These are phyloP conservation scores for Dicerorhinus sumatrensis DNA, from an alignment of 2,113 vertebrate species.

Conservation along the genomic window DNA sequence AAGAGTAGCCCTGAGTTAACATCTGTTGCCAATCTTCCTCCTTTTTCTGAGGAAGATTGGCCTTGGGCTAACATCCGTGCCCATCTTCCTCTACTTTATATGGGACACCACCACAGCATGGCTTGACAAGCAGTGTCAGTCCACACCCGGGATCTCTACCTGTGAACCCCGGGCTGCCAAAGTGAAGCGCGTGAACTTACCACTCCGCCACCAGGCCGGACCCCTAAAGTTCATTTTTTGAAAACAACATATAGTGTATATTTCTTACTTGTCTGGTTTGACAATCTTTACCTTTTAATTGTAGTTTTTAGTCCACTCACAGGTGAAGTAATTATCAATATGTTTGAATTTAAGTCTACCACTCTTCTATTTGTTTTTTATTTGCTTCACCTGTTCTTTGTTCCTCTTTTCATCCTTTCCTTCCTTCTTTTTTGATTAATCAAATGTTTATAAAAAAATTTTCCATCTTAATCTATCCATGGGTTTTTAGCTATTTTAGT, in stretches of 20 bases:
- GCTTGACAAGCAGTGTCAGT: no score
- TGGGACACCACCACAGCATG: no score
- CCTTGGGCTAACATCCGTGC: no score
- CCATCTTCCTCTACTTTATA: no score
- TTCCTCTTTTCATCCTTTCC: not conserved
- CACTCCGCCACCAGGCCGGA: no score
- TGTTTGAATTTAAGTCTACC: not conserved
- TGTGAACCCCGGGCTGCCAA: no score
- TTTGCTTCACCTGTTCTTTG: not conserved
- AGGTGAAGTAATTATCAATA: not conserved
- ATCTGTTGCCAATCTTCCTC: no score
- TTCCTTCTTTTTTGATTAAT: not conserved
- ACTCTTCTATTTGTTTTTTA: not conserved
- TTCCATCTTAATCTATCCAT: not conserved
- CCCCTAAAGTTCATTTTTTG: not conserved
- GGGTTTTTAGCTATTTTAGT: not conserved
- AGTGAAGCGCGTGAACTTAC: no score
- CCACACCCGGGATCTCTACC: no score
- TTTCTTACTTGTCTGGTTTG: not conserved
- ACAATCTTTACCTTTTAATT: not conserved
- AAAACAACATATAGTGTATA: not conserved
- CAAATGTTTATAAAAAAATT: not conserved
- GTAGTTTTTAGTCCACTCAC: not conserved
- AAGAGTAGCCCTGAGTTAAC: no score
- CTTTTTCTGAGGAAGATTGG: no score